Evolutionary conservation across 2,797 vertebrate genomes (phyloP).

Genomic region (Podarcis siculus): DNA sequence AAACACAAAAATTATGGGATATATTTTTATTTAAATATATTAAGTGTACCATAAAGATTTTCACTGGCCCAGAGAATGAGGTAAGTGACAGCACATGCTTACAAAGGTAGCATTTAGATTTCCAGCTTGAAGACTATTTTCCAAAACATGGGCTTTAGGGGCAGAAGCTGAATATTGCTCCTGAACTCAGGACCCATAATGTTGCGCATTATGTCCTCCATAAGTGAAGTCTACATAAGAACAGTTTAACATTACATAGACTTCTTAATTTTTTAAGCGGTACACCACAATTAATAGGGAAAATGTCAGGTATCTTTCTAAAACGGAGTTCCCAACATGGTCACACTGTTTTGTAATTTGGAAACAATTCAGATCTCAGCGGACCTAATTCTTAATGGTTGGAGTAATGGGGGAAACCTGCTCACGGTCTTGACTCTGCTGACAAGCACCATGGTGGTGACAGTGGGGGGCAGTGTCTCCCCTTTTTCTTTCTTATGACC

Average conservation of each 20-base stretch:
- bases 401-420: background rate
- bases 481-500: background rate
- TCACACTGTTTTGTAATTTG: background rate
- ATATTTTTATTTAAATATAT: background rate
- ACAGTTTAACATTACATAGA: background rate
- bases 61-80: background rate
- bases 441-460: background rate
- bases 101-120: background rate
- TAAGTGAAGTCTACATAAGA: background rate
- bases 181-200: background rate
- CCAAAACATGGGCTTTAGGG: background rate
- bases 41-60: background rate
- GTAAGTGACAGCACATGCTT: background rate
- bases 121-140: background rate
- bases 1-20: background rate
- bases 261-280: background rate
- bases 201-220: background rate
- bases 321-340: background rate
- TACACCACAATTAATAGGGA: background rate
- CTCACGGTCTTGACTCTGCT: background rate
- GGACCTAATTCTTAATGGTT: background rate
- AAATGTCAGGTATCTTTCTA: background rate
- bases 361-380: background rate
- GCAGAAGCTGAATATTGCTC: background rate
- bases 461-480: background rate